These are phyloP conservation scores for Ecliptopera silaceata DNA, from an alignment of 2,888 invertebrate species.

Conservation along the genomic window DNA sequence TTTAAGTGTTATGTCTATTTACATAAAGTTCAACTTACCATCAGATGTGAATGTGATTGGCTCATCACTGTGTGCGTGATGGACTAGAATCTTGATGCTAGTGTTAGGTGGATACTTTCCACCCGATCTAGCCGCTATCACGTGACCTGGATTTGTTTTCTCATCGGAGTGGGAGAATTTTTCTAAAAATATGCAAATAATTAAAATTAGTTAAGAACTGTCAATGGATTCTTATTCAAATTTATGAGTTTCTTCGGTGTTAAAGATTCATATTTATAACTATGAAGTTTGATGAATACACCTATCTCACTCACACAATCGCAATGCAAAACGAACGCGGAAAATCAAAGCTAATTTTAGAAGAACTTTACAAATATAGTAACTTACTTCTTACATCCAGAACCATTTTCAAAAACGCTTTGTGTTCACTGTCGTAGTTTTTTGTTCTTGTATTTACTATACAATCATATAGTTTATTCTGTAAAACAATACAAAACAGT, in stretches of 20 bases:
- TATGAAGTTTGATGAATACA: no score
- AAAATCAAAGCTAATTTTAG: no score
- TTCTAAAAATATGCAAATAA: slow-evolving; percentile 62
- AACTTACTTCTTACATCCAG: slow-evolving; percentile 88
- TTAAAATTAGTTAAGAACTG: no score
- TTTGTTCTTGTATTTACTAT: slow-evolving; percentile 86
- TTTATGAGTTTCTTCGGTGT: no score
- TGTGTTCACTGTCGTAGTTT: slow-evolving; percentile 89
- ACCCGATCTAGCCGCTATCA: slow-evolving; percentile 93
- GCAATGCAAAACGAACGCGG: no score
- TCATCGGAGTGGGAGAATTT: slow-evolving; percentile 89
- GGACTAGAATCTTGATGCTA: slow-evolving; percentile 94
- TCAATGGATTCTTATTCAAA: no score
- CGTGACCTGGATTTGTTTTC: slow-evolving; percentile 92
- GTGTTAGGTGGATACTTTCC: slow-evolving; percentile 89
- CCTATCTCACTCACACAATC: no score
- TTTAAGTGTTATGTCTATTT: background rate
- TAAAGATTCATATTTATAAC: no score
- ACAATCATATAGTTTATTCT: slow-evolving; percentile 88
- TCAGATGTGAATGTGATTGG: slow-evolving; percentile 96
- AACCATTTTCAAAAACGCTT: slow-evolving; percentile 92
- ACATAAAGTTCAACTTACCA: slow-evolving; percentile 81
- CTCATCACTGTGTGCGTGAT: slow-evolving; percentile 81
- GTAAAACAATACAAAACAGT: slow-evolving; percentile 45
- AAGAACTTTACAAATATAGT: no score